Base-by-base conservation (phyloP, 1,140 invertebrate species). In the Meloidogyne hapla region DNA sequence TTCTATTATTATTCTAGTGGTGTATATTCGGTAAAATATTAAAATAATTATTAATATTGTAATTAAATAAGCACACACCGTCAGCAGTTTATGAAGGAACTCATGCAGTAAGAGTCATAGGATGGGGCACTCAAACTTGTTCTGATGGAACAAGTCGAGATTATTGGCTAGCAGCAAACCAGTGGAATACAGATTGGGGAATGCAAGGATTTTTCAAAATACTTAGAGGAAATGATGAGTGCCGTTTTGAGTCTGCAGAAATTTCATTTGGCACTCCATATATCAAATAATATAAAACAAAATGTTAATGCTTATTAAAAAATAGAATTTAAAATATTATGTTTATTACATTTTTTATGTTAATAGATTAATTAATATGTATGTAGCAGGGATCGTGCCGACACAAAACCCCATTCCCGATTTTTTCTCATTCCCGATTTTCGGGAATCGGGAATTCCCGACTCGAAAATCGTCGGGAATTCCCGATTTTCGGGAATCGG, bases 1-100 rank as follows among this genome's bases (percentile, higher is more conserved):
- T 92, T 96, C 82, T 88, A 93, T 1, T 86, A 89, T 38, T 96
- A 96, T 89, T 69, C 67, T 33, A 40, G 63, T 12, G 93, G 93
- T 81, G 93, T 95, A 2, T 95, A 95, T 88, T 90, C 65, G 70
- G 70, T 72, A 62, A 56, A 12, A n/a, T 38, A 63, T 33, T 33
- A 6, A 8, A 33, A 33, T 1, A 33, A 33, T 33, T 33, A 33
- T 33, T 33, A 33, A 33, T 6, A 33, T 1, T 38, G 21, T 12
- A 33, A 33, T 33, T 33, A 6, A 33, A 6, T 33, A 4, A 33
- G 33, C 33, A 33, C 33, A 33, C 33, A 4, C 33, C 33, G 4
- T 33, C 33, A 33, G 33, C 33, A 33, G 9, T 8, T 33, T 33
- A 33, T 33, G 33, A 33, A 33, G 69, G 69, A 21, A 33, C 28